phyloP scores from a whole-genome alignment of 2,797 vertebrate genomes.

The Pseudochirops corinnae region DNA sequence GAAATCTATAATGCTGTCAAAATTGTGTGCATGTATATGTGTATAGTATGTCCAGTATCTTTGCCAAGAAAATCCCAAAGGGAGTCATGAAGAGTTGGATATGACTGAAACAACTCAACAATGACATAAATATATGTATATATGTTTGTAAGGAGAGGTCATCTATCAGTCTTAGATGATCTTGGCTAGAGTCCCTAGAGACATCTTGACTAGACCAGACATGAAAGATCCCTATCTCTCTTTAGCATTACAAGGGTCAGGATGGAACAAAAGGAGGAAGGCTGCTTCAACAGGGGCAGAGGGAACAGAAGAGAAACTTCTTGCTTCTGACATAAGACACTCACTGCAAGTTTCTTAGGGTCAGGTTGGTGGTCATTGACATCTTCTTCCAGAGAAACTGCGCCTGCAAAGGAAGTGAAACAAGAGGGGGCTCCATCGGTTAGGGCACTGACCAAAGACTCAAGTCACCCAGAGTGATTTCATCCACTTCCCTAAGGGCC shows the following conservation, averaged over 20 bases:
- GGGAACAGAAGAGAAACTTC: conserved; percentile 21
- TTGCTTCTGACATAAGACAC: conserved; percentile 52
- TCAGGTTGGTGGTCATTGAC: conserved; percentile 74
- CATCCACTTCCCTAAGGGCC: not conserved
- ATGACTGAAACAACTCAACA: not conserved
- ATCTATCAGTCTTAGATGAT: not conserved
- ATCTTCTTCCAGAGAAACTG: conserved; percentile 85
- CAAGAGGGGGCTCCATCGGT: not conserved
- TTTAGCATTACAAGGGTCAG: conserved; percentile 11
- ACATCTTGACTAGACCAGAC: conserved; percentile 51
- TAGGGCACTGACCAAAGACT: conserved; percentile 1
- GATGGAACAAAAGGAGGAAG: not conserved
- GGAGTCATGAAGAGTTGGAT: not conserved
- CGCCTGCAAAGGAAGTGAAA: conserved; percentile 68
- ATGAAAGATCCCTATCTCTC: not conserved
- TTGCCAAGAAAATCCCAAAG: not conserved
- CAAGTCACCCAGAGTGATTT: not conserved
- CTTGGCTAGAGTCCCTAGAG: conserved; percentile 30
- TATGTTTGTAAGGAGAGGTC: not conserved
- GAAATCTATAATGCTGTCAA: not conserved
- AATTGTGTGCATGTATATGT: not conserved
- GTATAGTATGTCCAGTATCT: not conserved
- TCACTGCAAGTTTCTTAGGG: conserved; percentile 80
- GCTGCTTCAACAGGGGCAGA: not conserved
- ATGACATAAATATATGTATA: not conserved